A percentile compares a stretch with the other conserved stretches of the same genome.
phyloP scores from a whole-genome alignment of 2,888 invertebrate genomes.

The Acanthosepion esculentum region DNA sequence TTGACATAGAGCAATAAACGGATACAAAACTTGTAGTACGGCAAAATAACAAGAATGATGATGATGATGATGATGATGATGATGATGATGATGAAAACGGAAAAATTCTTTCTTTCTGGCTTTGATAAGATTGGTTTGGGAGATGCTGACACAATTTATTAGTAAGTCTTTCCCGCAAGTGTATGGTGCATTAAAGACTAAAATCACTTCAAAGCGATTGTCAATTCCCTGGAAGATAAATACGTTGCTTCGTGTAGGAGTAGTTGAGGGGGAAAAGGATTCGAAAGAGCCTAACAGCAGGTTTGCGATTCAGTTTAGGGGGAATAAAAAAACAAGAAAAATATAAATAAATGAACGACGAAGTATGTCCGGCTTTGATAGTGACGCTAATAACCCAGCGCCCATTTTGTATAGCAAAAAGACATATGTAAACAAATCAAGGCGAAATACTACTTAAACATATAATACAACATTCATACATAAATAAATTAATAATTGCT shows the following conservation, averaged over 20 bases:
- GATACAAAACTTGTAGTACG: too few species aligned
- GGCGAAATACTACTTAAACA: background rate
- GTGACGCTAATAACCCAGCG: background rate
- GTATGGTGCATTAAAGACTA: background rate
- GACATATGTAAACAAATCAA: background rate
- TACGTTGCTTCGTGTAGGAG: background rate
- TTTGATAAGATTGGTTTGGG: background rate
- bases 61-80: background rate
- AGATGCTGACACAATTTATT: background rate
- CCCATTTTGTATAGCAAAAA: background rate
- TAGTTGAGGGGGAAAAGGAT: background rate
- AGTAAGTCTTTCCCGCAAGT: background rate
- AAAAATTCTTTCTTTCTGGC: background rate
- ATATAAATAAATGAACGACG: too few species aligned
- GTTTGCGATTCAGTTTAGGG: background rate
- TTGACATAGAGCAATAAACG: too few species aligned
- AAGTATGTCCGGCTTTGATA: background rate
- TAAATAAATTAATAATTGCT: background rate
- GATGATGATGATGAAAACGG: too few species aligned
- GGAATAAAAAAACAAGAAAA: background rate
- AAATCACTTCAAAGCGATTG: background rate
- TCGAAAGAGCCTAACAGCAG: background rate
- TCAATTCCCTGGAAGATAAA: slow-evolving; percentile 11
- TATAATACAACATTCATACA: background rate
- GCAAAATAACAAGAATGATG: background rate